Percentiles rank a stretch among this genome's conserved stretches.
Conservation (phyloP, 2,113 vertebrate species). For the Ascaphus truei region DNA sequence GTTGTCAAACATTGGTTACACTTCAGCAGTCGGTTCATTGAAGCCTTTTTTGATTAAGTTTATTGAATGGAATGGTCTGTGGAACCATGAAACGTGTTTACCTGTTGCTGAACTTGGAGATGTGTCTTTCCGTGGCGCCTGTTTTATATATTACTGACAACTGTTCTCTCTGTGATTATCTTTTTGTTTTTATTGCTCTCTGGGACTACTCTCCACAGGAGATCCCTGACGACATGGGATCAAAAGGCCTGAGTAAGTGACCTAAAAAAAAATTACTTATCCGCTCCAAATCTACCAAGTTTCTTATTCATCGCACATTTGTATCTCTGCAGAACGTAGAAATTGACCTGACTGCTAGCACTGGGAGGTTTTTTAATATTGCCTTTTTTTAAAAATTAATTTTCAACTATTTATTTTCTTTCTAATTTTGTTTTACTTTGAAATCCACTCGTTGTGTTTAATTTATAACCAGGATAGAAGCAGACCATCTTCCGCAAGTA, state of each 20-base stretch:
- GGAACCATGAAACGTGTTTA: too few relatives aligned
- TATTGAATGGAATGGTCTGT: not conserved
- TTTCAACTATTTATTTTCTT: too few relatives aligned
- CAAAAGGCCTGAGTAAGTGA: constrained; percentile 97
- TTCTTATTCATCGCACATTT: constrained; percentile 31
- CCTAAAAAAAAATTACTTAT: constrained; percentile 45
- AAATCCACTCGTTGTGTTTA: too few relatives aligned
- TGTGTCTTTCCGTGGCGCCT: constrained; percentile 66
- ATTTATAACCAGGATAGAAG: too few relatives aligned
- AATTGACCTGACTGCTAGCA: constrained; percentile 44
- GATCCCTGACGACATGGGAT: constrained; percentile 89
- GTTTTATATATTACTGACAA: constrained; percentile 79
- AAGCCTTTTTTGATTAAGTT: not conserved
- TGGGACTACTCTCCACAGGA: constrained; percentile 89
- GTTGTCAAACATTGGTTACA: not conserved
- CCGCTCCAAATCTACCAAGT: constrained; percentile 51
- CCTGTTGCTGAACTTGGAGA: constrained; percentile 71
- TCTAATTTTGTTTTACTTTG: too few relatives aligned
- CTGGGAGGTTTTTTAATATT: too few relatives aligned
- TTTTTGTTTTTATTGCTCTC: constrained; percentile 77
- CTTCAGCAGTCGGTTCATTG: not conserved
- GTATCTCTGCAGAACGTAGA: too few relatives aligned
- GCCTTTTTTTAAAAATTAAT: too few relatives aligned
- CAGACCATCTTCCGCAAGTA: too few relatives aligned
- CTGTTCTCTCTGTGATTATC: constrained; percentile 92